These are phyloP conservation scores for Larimichthys polyactis DNA, from an alignment of 2,113 vertebrate genomes.

Conservation along the genomic window DNA sequence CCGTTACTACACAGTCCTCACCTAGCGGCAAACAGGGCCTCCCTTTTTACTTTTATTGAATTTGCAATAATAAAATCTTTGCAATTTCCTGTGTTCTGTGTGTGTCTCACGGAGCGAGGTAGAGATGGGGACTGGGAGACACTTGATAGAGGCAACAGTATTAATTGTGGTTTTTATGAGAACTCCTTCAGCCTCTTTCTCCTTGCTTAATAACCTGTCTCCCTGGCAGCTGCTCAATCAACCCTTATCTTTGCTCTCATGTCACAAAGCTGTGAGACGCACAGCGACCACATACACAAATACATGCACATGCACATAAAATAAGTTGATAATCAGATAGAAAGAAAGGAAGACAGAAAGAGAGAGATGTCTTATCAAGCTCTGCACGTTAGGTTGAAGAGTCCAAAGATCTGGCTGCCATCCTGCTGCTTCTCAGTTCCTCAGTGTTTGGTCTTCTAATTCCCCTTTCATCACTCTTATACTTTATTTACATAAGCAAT, in stretches of 20 bases:
- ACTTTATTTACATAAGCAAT: background rate
- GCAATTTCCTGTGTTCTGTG: conserved; percentile 86
- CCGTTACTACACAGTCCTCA: conserved; percentile 48
- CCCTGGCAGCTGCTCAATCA: conserved; percentile 81
- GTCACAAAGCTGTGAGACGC: conserved; percentile 68
- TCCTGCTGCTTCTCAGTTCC: conserved; percentile 18
- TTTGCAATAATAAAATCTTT: conserved; percentile 86
- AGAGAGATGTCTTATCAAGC: conserved; percentile 48
- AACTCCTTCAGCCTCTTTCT: conserved; percentile 70
- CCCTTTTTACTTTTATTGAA: conserved; percentile 81
- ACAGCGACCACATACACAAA: conserved; percentile 27
- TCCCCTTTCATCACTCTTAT: conserved; percentile 23
- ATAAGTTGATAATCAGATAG: conserved; percentile 59
- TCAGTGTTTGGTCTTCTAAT: conserved; percentile 6
- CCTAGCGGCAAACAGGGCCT: conserved; percentile 58
- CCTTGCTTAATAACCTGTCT: conserved; percentile 85
- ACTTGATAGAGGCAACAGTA: conserved; percentile 80
- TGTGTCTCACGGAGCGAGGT: conserved; percentile 59
- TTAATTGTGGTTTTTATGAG: conserved; percentile 85
- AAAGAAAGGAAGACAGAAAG: background rate
- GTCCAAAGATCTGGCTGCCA: conserved; percentile 18
- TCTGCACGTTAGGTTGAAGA: background rate
- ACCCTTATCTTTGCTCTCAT: conserved; percentile 78
- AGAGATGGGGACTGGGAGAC: conserved; percentile 69
- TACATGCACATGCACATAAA: conserved; percentile 10